Percentiles rank a stretch among this genome's conserved stretches.
These are phyloP conservation scores for Butorides virescens DNA, from an alignment of 2,113 vertebrate genomes.

Conservation along the genomic window DNA sequence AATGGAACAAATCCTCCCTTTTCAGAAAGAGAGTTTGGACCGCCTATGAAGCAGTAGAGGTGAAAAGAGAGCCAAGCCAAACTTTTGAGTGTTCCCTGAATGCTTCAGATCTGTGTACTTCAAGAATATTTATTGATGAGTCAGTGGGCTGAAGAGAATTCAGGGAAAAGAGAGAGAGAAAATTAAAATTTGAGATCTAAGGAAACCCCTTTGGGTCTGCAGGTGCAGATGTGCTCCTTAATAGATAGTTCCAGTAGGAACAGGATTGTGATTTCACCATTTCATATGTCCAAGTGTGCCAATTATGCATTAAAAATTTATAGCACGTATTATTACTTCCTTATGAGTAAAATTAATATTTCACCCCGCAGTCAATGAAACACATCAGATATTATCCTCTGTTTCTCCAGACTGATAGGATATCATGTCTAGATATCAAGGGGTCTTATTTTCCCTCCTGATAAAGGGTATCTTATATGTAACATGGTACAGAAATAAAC, in stretches of 20 bases:
- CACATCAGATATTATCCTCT: background rate
- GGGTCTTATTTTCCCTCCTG: background rate
- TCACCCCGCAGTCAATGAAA: background rate
- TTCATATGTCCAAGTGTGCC: background rate
- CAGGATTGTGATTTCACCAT: background rate
- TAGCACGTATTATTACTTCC: background rate
- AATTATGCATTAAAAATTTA: background rate
- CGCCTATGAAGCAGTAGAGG: background rate
- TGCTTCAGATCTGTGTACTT: background rate
- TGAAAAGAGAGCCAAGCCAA: background rate
- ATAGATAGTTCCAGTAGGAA: background rate
- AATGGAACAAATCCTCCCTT: background rate
- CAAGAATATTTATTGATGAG: background rate
- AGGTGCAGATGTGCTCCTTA: background rate
- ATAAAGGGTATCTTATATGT: background rate
- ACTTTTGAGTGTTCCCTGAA: background rate
- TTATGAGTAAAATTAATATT: conserved; percentile 17
- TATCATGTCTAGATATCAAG: background rate
- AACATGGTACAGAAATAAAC: background rate
- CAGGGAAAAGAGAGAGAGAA: background rate
- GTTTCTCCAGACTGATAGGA: background rate
- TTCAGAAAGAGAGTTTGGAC: background rate
- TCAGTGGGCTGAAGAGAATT: background rate
- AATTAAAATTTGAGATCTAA: background rate
- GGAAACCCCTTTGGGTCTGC: background rate